A percentile compares a stretch with the other conserved stretches of the same genome.
Evolutionary conservation across 2,888 invertebrate genomes (phyloP).

Genomic region (Eledona agricola): DNA sequence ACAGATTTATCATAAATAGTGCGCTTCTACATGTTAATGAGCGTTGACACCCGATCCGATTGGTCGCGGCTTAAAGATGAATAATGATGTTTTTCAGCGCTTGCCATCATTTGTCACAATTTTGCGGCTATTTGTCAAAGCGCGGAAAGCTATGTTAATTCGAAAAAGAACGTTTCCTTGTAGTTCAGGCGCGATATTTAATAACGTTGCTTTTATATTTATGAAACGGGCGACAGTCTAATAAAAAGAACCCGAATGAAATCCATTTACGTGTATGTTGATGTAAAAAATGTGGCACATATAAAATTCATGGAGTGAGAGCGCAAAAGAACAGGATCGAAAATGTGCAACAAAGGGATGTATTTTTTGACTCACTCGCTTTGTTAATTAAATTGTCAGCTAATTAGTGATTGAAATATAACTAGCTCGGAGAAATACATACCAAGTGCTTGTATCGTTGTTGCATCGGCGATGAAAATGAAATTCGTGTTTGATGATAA

Average conservation of each 20-base stretch:
- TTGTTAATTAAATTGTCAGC: too few relatives aligned
- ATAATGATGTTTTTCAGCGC: slow-evolving; percentile 42
- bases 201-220: slow-evolving; percentile 34
- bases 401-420: too few relatives aligned
- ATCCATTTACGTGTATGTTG: slow-evolving; percentile 25
- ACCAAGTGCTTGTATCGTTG: too few relatives aligned
- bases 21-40: slow-evolving; percentile 11
- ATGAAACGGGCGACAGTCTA: slow-evolving; percentile 32
- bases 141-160: slow-evolving; percentile 46
- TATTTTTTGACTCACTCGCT: too few relatives aligned
- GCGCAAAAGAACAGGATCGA: slow-evolving; percentile 3
- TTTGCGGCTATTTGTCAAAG: slow-evolving; percentile 42
- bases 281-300: slow-evolving; percentile 21
- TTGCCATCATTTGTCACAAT: slow-evolving; percentile 44
- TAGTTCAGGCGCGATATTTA: slow-evolving; percentile 22
- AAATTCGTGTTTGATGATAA: too few relatives aligned
- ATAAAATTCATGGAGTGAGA: slow-evolving; percentile 24
- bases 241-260: slow-evolving; percentile 25
- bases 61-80: slow-evolving; percentile 35
- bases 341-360: too few relatives aligned
- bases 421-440: too few relatives aligned
- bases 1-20: slow-evolving; percentile 12
- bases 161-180: slow-evolving; percentile 37
- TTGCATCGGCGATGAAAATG: too few relatives aligned
- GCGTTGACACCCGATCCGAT: slow-evolving; percentile 6